Evolutionary conservation across 2,113 vertebrate genomes (phyloP).

Genomic region (Egretta garzetta): DNA sequence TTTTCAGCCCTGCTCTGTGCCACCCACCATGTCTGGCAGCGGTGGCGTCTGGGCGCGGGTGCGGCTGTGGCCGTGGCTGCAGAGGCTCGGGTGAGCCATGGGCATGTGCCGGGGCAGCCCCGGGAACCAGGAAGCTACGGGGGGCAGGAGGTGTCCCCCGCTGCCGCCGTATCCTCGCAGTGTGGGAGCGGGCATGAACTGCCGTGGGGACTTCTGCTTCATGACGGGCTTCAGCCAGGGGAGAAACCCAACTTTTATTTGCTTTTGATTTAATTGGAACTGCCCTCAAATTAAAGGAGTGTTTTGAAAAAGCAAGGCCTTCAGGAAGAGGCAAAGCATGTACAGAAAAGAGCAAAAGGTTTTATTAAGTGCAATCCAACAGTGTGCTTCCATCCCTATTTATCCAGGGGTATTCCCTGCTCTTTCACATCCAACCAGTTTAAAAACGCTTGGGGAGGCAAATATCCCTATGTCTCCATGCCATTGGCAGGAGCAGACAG

Average conservation of each 20-base stretch:
- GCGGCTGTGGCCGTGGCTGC: neutral
- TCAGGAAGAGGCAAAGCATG: neutral
- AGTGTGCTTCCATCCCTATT: neutral
- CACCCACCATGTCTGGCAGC: rapidly evolving
- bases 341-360: neutral
- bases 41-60: rapidly evolving
- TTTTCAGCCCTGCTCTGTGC: neutral
- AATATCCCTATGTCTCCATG: neutral
- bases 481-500: rapidly evolving
- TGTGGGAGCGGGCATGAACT: neutral
- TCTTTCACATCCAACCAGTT: neutral
- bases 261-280: neutral
- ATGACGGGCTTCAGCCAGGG: neutral
- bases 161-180: neutral
- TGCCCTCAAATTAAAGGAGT: neutral
- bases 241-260: neutral
- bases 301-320: neutral
- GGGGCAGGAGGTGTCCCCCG: neutral
- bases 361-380: neutral
- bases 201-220: rapidly evolving
- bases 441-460: neutral
- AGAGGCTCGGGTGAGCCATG: rapidly evolving
- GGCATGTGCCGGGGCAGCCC: neutral
- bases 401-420: neutral
- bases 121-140: rapidly evolving